Percentiles rank a stretch among this genome's conserved stretches.
Conservation (phyloP, 2,888 invertebrate species). For the Drosophila eohydei region DNA sequence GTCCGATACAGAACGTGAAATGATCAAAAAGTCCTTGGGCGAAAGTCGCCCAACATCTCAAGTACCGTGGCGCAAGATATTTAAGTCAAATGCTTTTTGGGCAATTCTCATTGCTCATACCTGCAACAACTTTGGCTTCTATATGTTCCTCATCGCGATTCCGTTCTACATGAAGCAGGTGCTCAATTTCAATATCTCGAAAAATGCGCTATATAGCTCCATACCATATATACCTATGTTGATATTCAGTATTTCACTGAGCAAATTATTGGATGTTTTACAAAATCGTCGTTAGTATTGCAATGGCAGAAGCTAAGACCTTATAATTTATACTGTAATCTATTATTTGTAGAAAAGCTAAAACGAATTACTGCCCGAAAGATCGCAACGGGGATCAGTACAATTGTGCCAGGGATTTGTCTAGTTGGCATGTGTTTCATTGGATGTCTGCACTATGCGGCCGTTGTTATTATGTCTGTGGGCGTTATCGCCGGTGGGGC, state of each 20-base stretch:
- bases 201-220: background rate
- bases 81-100: background rate
- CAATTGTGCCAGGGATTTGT: slow-evolving; percentile 88
- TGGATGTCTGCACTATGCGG: slow-evolving; percentile 88
- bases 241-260: slow-evolving; percentile 83
- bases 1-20: background rate
- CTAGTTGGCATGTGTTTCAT: slow-evolving; percentile 89
- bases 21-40: background rate
- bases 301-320: background rate
- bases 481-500: slow-evolving; percentile 90
- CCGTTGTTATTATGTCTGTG: slow-evolving; percentile 86
- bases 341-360: slow-evolving; percentile 83
- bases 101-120: slow-evolving; percentile 3
- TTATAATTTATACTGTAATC: background rate
- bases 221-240: slow-evolving; percentile 82
- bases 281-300: slow-evolving; percentile 73
- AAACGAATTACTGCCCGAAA: slow-evolving; percentile 90
- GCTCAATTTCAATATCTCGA: slow-evolving; percentile 79
- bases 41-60: background rate
- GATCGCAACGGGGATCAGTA: slow-evolving; percentile 89
- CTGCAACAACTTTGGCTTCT: slow-evolving; percentile 94
- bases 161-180: slow-evolving; percentile 93
- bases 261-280: slow-evolving; percentile 88
- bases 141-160: slow-evolving; percentile 92
- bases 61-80: background rate